These are phyloP conservation scores for Leucopsar rothschildi DNA, from an alignment of 2,113 vertebrate species.

Conservation along the genomic window DNA sequence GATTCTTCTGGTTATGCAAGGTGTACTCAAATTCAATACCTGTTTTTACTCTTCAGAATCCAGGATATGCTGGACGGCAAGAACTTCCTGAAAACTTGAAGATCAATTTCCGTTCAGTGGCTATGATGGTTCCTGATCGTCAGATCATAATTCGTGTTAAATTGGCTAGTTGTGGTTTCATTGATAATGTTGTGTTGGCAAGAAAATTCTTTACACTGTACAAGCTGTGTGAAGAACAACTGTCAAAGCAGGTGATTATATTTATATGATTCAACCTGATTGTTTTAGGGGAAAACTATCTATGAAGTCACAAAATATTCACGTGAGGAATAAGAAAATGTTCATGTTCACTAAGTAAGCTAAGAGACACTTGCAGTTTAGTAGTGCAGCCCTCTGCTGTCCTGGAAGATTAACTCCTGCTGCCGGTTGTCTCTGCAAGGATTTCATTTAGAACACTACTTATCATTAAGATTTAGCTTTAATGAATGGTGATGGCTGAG, in stretches of 20 bases:
- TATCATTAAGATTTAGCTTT: background rate
- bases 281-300: background rate
- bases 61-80: constrained; percentile 94
- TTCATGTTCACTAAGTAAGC: background rate
- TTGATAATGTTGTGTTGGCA: constrained; percentile 87
- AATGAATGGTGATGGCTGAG: background rate
- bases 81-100: constrained; percentile 97
- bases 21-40: background rate
- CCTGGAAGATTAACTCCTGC: background rate
- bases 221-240: constrained; percentile 94
- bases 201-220: constrained; percentile 95
- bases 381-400: background rate
- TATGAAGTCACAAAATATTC: background rate
- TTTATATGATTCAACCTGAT: background rate
- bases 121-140: constrained; percentile 98
- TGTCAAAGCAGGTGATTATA: constrained; percentile 90
- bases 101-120: constrained; percentile 94
- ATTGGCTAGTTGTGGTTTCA: constrained; percentile 93
- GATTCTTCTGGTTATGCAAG: background rate
- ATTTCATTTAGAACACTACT: background rate
- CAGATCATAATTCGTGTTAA: constrained; percentile 98
- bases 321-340: background rate
- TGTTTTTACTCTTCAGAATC: constrained; percentile 78
- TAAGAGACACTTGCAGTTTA: background rate
- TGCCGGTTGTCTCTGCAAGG: background rate